Base-by-base conservation (phyloP, 2,113 vertebrate genomes). In the Scolopax mira region DNA sequence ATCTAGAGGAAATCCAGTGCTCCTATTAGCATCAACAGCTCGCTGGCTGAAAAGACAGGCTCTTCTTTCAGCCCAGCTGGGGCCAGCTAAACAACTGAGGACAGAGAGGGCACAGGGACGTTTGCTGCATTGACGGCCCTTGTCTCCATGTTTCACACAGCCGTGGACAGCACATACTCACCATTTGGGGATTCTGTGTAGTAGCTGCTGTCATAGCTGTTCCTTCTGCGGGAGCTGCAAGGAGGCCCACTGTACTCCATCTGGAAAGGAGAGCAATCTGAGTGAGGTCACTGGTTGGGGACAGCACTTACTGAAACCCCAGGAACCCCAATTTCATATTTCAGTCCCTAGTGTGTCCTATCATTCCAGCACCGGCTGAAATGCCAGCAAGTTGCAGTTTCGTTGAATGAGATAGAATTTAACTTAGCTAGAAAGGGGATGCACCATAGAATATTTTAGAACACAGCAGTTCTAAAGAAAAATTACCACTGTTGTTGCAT, bases 241-340 rank as follows among this genome's bases (percentile, higher is more conserved):
- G 96, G 97, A 33, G 99, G 98, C 2, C 98, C 98, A 7, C 97
- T 98, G 86, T 99, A 99, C 91, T 99, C 99, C 98, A 99, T 98
- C 99, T 99, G 97, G 17, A 95, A 96, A 97, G 13, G 84, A 96
- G 54, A 95, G 73, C 79, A 92, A 82, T 27, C 23, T 9, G 4
- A 58, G 31, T 67, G 89, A 94, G 37, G 18, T 44, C 79, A 65
- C 60, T 73, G 14, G 13, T 5, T 73, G 35, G 67, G 74, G 51
- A 66, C 37, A 62, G 37, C 57, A 35, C 55, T 48, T 72, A 79
- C 58, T 30, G 41, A 51, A 77, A 55, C 31, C 31, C 48, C 41
- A 39, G n/a, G 4, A 81, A 79, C 67, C 46, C 19, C 42, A 4
- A 69, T 57, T 87, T 46, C 3, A 0, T 54, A 19, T 52, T 84